These are phyloP conservation scores for Aphaenogaster ashmeadi DNA, from an alignment of 1,140 invertebrate genomes.

Conservation along the genomic window DNA sequence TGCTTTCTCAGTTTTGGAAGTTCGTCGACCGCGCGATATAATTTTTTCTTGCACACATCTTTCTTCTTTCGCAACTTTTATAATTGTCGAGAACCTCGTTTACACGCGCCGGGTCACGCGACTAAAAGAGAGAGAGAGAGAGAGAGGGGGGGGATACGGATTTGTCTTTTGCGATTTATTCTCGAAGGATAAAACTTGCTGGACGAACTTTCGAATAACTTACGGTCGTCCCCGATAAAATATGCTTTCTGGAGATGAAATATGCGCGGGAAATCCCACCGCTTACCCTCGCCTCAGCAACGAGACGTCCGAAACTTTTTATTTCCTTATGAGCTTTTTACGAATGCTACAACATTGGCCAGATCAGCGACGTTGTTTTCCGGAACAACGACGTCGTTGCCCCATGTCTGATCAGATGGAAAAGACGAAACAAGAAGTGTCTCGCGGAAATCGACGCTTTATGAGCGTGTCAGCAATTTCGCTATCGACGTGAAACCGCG, in stretches of 20 bases:
- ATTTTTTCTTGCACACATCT: background rate
- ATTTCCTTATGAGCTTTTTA: constrained; percentile 67
- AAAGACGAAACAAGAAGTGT: background rate
- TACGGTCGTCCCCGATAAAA: constrained; percentile 57
- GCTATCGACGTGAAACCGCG: constrained; percentile 26
- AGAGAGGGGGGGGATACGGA: background rate
- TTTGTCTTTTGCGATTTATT: constrained; percentile 65
- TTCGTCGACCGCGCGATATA: background rate
- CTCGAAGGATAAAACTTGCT: constrained; percentile 64
- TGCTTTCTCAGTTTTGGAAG: constrained; percentile 13
- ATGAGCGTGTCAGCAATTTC: constrained; percentile 25
- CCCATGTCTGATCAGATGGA: constrained; percentile 6
- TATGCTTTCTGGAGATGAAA: constrained; percentile 57
- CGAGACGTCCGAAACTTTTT: constrained; percentile 65
- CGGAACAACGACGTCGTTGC: background rate
- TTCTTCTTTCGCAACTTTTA: constrained; percentile 31
- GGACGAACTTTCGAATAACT: constrained; percentile 54
- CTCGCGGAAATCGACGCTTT: constrained; percentile 28
- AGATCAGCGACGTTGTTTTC: background rate
- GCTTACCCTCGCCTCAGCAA: background rate
- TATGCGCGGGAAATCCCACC: constrained; percentile 21
- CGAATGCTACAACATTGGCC: constrained; percentile 25
- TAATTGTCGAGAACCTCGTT: constrained; percentile 46
- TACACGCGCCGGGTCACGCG: constrained; percentile 1
- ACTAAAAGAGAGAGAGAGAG: background rate